Conservation (phyloP, 2,888 invertebrate genomes). For the Baccha elongata region DNA sequence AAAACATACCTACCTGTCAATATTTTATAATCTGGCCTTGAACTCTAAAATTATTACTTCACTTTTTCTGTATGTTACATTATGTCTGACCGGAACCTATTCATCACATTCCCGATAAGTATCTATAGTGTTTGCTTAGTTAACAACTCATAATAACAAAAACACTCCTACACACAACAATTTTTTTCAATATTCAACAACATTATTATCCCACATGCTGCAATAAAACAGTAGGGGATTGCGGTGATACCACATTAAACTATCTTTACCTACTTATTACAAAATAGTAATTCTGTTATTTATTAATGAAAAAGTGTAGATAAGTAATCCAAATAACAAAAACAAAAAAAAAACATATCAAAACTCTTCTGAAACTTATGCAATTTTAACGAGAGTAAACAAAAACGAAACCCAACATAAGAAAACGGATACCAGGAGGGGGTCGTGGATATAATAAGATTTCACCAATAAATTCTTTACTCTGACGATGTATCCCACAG, state of each 20-base stretch:
- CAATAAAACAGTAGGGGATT: background rate
- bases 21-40: constrained; percentile 11
- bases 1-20: too few relatives aligned
- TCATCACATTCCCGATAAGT: constrained; percentile 20
- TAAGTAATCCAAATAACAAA: background rate
- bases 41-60: constrained; percentile 1
- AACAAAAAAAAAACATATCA: constrained; percentile 32
- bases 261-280: background rate
- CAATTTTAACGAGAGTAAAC: constrained; percentile 39
- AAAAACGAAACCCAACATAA: constrained; percentile 41
- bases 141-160: constrained; percentile 9
- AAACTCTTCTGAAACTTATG: constrained; percentile 26
- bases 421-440: constrained; percentile 32
- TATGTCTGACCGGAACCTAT: constrained; percentile 22
- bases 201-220: constrained; percentile 10
- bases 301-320: constrained; percentile 1
- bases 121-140: background rate
- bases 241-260: background rate
- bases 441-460: constrained; percentile 32
- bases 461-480: constrained; percentile 56
- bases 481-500: constrained; percentile 33
- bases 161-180: constrained; percentile 15
- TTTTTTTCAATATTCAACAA: constrained; percentile 18
- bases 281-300: background rate
- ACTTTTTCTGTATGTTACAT: too few relatives aligned